phyloP scores from a whole-genome alignment of 2,113 vertebrate species.

The Numenius arquata region DNA sequence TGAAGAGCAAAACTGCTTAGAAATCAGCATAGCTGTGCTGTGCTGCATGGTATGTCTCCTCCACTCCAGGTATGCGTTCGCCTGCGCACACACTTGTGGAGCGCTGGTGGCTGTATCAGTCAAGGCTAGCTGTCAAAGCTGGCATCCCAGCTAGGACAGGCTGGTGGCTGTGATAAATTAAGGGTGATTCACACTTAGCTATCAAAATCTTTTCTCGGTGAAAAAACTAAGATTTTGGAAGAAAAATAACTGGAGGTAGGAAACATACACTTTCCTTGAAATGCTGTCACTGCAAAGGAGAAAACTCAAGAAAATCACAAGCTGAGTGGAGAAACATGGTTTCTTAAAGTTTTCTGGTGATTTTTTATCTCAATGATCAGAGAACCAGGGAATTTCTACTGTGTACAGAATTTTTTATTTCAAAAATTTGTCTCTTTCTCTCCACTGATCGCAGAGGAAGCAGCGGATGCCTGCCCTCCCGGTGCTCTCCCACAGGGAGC shows the following conservation, averaged over 20 bases:
- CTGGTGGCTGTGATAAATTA: neutral
- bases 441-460: neutral
- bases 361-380: accelerated
- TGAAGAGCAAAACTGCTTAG: neutral
- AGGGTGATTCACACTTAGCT: neutral
- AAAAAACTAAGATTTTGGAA: neutral
- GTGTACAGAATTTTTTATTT: neutral
- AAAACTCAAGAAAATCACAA: neutral
- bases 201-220: neutral
- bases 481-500: neutral
- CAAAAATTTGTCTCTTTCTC: neutral
- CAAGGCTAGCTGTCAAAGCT: neutral
- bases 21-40: neutral
- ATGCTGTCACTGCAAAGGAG: neutral
- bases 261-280: neutral
- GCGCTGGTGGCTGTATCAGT: neutral
- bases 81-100: neutral
- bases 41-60: neutral
- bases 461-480: neutral
- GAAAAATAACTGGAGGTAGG: neutral
- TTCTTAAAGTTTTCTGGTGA: neutral
- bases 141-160: neutral
- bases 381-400: neutral
- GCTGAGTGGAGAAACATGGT: neutral
- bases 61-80: accelerated